Base-by-base conservation (phyloP, 2,113 vertebrate genomes). In the Tetraodon nigroviridis region DNA sequence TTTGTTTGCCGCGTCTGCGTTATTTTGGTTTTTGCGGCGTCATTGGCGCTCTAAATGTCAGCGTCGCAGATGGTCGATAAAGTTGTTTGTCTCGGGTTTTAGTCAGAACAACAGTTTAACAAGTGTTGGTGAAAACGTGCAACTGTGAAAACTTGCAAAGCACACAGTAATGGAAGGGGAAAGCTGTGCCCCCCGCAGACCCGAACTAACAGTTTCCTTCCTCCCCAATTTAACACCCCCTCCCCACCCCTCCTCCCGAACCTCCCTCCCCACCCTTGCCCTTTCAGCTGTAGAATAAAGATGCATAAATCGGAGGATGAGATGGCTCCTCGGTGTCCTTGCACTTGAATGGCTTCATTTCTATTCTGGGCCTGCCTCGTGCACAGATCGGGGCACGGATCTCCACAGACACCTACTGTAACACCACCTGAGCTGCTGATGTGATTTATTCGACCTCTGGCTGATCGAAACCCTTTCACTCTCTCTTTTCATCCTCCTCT, bases 391-490 rank as follows among this genome's bases (percentile, higher is more conserved):
- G 3, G 47, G 62, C 73, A 72, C 22, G 2, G 64, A 46, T 67
- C 72, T 60, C 52, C 61, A 69, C 81, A 78, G 72, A 80, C 61
- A 47, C 42, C 62, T 64, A 78, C 82, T 80, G 75, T 79, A 81
- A 81, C 73, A 60, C 52, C 37, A 58, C 61, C 66, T 57, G 17
- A 17, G n/a, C 64, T 55, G 74, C 66, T 83, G 80, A 85, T 85
- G 68, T 80, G 71, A 80, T 67, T 22, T 42, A 70, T 59, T 76
- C 50, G 14, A 29, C 52, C 17, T 71, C 72, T 73, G 69, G 55
- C 60, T 57, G 70, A 72, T 75, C 51, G 3, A 5, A 61, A 73
- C 55, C 67, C 61, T 72, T 79, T 73, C 45, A n/a, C 40, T 67
- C 73, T 73, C 72, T 58, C 22, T 80, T 63, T n/a, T 18, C 62